phyloP scores from a whole-genome alignment of 2,888 invertebrate genomes.

The Cerceris rybyensis region DNA sequence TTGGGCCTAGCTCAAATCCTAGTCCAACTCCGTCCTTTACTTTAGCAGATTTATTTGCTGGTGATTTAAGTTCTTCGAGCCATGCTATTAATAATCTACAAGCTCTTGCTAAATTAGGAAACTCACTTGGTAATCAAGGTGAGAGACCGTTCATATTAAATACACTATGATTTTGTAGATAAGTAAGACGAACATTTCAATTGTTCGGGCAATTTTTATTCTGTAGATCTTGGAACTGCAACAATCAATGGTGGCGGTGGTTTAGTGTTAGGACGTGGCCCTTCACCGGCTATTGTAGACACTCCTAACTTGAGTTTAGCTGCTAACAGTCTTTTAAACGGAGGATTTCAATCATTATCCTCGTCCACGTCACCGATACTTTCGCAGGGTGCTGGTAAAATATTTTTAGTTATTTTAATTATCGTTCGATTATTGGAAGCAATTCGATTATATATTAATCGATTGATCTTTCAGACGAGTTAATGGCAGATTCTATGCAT shows the following conservation, averaged over 20 bases:
- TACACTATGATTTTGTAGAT: background rate
- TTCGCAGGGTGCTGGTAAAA: slow-evolving; percentile 80
- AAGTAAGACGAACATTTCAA: background rate
- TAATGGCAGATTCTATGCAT: slow-evolving; percentile 79
- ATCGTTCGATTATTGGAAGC: background rate
- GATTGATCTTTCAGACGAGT: slow-evolving; percentile 73
- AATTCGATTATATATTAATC: too few relatives aligned
- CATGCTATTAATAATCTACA: slow-evolving; percentile 94
- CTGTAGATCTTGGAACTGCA: slow-evolving; percentile 82
- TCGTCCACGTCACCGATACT: slow-evolving; percentile 86
- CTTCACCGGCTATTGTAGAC: slow-evolving; percentile 85
- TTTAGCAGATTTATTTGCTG: slow-evolving; percentile 89
- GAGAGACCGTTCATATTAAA: slow-evolving; percentile 34
- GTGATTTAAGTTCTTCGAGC: slow-evolving; percentile 86
- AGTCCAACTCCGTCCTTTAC: slow-evolving; percentile 87
- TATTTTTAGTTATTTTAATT: background rate
- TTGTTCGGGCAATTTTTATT: slow-evolving; percentile 26
- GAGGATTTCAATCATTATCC: slow-evolving; percentile 83
- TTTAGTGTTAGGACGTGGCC: slow-evolving; percentile 84
- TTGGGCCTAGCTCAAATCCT: slow-evolving; percentile 82
- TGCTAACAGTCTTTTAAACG: slow-evolving; percentile 82
- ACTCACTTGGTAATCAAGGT: slow-evolving; percentile 83
- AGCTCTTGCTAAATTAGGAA: slow-evolving; percentile 93
- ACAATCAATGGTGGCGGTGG: slow-evolving; percentile 82
- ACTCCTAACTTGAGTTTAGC: slow-evolving; percentile 76